Percentiles rank a stretch among this genome's conserved stretches.
phyloP scores from a whole-genome alignment of 1,140 invertebrate genomes.

The Temnothorax nylanderi region DNA sequence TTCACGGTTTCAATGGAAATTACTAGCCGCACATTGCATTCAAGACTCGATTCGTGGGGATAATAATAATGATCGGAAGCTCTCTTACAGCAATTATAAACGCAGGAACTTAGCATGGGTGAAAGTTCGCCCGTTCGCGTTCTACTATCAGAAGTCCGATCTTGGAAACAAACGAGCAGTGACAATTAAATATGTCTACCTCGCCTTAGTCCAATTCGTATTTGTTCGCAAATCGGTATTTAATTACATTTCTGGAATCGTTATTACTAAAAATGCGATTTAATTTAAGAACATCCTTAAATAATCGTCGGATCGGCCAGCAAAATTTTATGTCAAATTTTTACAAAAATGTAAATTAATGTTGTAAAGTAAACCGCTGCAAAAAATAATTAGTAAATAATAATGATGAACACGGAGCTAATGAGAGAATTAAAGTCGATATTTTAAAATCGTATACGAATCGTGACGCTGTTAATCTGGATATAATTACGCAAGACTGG shows the following conservation, averaged over 20 bases:
- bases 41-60: constrained; percentile 32
- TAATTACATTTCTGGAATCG: background rate
- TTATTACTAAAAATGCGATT: background rate
- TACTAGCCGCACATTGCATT: constrained; percentile 41
- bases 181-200: constrained; percentile 38
- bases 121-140: constrained; percentile 38
- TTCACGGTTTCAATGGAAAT: constrained; percentile 21
- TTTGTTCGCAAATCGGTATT: background rate
- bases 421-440: constrained; percentile 31
- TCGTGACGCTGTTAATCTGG: constrained; percentile 18
- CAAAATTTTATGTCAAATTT: constrained; percentile 47
- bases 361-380: constrained; percentile 33
- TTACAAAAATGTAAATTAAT: constrained; percentile 37
- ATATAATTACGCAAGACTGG: constrained; percentile 40
- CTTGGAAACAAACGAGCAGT: background rate
- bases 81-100: constrained; percentile 65
- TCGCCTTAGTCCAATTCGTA: background rate
- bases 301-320: background rate
- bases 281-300: background rate
- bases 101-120: constrained; percentile 27
- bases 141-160: constrained; percentile 32
- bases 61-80: constrained; percentile 63
- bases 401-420: background rate
- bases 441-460: constrained; percentile 21
- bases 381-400: constrained; percentile 56